These are phyloP conservation scores for Leguminivora glycinivorella DNA, from an alignment of 1,140 invertebrate genomes.

Conservation along the genomic window DNA sequence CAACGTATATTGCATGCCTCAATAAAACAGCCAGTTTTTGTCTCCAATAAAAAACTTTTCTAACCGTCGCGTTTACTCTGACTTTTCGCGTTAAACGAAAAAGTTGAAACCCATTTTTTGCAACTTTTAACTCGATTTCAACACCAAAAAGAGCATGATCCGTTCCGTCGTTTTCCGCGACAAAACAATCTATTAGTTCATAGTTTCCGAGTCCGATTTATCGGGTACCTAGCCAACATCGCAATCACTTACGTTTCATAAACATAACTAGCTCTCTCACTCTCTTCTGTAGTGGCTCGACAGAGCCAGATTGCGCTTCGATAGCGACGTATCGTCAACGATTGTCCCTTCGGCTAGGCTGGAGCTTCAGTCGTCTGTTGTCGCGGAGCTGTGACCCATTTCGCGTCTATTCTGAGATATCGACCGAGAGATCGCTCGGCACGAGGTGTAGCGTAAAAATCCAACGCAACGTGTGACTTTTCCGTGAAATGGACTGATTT, in stretches of 20 bases:
- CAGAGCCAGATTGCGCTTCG: too few relatives aligned
- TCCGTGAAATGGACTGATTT: background rate
- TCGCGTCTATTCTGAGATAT: conserved; percentile 40
- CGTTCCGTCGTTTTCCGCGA: conserved; percentile 19
- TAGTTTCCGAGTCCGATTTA: conserved; percentile 24
- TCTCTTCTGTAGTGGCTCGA: too few relatives aligned
- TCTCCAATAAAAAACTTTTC: background rate
- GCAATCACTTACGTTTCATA: too few relatives aligned
- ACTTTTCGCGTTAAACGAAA: background rate
- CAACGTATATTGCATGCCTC: too few relatives aligned
- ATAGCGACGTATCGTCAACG: too few relatives aligned
- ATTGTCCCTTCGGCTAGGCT: too few relatives aligned
- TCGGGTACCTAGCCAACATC: too few relatives aligned
- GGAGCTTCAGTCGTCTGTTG: conserved; percentile 28
- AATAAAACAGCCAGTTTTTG: background rate
- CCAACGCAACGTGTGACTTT: background rate
- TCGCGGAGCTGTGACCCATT: conserved; percentile 49
- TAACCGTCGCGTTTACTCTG: background rate
- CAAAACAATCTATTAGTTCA: conserved; percentile 28
- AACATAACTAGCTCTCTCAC: too few relatives aligned
- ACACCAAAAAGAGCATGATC: background rate
- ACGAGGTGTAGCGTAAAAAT: conserved; percentile 22
- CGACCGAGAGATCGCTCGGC: conserved; percentile 36
- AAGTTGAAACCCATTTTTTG: background rate
- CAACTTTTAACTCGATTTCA: background rate